These are phyloP conservation scores for Pluvialis apricaria DNA, from an alignment of 2,113 vertebrate genomes.

Conservation along the genomic window DNA sequence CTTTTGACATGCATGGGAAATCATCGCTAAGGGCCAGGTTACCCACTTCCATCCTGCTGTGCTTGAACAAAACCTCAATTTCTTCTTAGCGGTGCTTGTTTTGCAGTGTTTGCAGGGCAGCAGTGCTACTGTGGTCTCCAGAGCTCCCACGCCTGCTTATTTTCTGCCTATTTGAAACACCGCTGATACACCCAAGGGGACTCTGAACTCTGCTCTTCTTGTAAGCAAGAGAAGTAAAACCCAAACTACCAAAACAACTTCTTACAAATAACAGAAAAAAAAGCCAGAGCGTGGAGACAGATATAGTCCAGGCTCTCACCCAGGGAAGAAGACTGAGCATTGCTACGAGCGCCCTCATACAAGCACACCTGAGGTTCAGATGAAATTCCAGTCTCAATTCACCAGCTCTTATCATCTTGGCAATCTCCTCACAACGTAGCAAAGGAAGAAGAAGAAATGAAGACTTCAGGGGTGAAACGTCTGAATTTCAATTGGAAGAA, in stretches of 20 bases:
- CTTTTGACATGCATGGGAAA: background rate
- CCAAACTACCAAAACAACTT: background rate
- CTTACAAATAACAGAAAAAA: background rate
- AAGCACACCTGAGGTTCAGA: background rate
- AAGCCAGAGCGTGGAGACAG: background rate
- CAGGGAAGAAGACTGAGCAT: background rate
- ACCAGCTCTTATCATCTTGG: background rate
- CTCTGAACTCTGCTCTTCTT: background rate
- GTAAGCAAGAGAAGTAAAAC: background rate
- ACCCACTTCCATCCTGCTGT: background rate
- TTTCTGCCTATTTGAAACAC: background rate
- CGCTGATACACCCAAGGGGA: background rate
- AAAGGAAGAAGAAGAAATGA: background rate
- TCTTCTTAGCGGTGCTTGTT: background rate
- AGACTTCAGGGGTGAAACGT: background rate
- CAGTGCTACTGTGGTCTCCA: background rate
- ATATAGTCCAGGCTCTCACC: background rate
- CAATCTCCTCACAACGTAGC: background rate
- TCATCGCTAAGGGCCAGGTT: background rate
- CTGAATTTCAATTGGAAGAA: background rate
- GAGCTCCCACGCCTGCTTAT: background rate
- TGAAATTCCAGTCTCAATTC: background rate
- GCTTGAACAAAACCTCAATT: background rate
- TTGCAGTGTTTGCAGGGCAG: background rate
- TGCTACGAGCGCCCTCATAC: rapidly evolving